Evolutionary conservation across 2,797 vertebrate species (phyloP).

Genomic region (Enteromius argenteus): DNA sequence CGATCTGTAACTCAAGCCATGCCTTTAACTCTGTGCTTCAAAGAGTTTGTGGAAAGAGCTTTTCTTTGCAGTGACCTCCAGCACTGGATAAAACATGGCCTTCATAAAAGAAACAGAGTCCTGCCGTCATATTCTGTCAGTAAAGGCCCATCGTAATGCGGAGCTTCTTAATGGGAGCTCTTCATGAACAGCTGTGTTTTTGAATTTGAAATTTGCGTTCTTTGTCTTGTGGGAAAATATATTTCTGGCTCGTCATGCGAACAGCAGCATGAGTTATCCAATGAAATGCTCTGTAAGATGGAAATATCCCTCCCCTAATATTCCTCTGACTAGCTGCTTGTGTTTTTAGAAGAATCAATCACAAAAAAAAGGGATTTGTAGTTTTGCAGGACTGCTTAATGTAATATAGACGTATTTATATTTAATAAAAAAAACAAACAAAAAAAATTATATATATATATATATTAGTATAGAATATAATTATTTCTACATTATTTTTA

Average conservation of each 20-base stretch:
- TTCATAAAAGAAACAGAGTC: slow-evolving; percentile 64
- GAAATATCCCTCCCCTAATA: not conserved
- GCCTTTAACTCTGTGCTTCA: slow-evolving; percentile 59
- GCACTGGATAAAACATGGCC: slow-evolving; percentile 53
- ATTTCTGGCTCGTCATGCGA: not conserved
- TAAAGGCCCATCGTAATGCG: slow-evolving; percentile 40
- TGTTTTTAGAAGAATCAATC: not conserved
- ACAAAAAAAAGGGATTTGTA: not conserved
- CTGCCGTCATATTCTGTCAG: slow-evolving; percentile 48
- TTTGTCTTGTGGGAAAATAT: not conserved
- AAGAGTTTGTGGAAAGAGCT: slow-evolving; percentile 61
- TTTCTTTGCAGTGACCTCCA: slow-evolving; percentile 66
- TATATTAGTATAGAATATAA: too few species aligned
- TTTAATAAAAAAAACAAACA: too few species aligned
- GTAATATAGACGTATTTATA: too few species aligned
- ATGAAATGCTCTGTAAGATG: not conserved
- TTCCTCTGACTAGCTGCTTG: not conserved
- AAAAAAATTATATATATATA: too few species aligned
- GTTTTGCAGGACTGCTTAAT: not conserved
- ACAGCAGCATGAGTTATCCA: not conserved
- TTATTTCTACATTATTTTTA: too few species aligned
- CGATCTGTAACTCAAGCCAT: slow-evolving; percentile 64
- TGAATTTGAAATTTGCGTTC: not conserved
- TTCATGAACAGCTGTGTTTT: slow-evolving; percentile 1
- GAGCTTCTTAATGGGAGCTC: slow-evolving; percentile 46